These are phyloP conservation scores for Platycercus adscitus DNA, from an alignment of 2,113 vertebrate genomes.

Conservation along the genomic window DNA sequence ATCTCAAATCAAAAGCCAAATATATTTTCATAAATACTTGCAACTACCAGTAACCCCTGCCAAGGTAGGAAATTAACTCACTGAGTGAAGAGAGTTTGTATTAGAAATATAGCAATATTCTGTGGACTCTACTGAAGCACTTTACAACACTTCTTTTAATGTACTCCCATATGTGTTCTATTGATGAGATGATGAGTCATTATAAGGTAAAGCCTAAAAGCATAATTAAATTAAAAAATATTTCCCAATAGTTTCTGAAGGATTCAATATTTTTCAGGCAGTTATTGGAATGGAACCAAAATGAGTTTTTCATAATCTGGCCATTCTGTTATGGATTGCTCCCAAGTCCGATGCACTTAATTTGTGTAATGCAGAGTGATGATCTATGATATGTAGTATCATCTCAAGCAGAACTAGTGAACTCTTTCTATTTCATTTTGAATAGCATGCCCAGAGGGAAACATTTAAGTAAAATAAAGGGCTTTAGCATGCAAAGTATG, in stretches of 20 bases:
- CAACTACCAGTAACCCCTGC: not conserved
- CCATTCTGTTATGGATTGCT: conserved; percentile 33
- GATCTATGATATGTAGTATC: not conserved
- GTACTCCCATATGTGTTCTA: not conserved
- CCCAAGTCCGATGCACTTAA: not conserved
- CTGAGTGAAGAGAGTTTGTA: not conserved
- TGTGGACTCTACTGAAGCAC: not conserved
- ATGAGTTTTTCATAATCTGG: conserved; percentile 39
- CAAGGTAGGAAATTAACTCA: not conserved
- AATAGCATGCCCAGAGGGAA: conserved; percentile 36
- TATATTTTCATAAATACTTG: not conserved
- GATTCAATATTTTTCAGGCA: conserved; percentile 35
- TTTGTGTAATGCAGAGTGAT: conserved; percentile 47
- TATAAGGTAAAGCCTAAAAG: conserved; percentile 29
- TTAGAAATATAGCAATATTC: not conserved
- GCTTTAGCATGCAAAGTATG: conserved; percentile 43
- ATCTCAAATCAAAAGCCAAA: not conserved
- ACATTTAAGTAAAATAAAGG: conserved; percentile 33
- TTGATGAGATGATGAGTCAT: not conserved
- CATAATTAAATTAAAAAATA: conserved; percentile 31
- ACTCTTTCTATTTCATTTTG: conserved; percentile 34
- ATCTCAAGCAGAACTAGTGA: conserved; percentile 42
- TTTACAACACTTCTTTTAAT: not conserved
- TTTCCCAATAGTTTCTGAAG: conserved; percentile 25
- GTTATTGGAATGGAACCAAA: conserved; percentile 43